Evolutionary conservation across 1,140 invertebrate genomes (phyloP), one percentile per base, ranked within the genome.

Genomic region (Drosophila novamexicana): DNA sequence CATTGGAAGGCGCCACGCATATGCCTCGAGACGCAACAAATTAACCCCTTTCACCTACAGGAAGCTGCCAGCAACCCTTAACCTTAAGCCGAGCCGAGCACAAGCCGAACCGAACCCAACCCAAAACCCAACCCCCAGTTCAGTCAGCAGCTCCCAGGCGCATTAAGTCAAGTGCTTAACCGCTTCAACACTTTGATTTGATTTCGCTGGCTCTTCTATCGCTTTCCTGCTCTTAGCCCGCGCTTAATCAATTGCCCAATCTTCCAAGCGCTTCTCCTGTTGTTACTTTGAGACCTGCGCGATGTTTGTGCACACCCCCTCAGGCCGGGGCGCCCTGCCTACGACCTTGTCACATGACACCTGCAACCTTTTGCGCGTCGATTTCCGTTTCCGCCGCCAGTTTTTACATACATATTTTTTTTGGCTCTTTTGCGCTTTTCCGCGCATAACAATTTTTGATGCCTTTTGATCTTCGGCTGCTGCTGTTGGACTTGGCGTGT

Each of bases 151-250:
- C 57, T 34, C 29, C 42, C 42, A 36, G 29, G 12, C 57, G 37
- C 77, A 61, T 83, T 73, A 61, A 73, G 47, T 76, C 69, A 66
- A 76, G 69, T 76, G 74, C 83, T 86, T 86, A 86, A 72, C 79
- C 79, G 84, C 84, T 89, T 88, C 84, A 88, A 84, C 84, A 88
- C 84, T 88, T 89, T 89, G 80, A 88, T 88, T 88, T 89, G 84
- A 89, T 89, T 89, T 80, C 54, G 42, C 50, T 29, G 22, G 14
- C 63, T 69, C 63, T 40, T 65, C 49, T 16, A 50, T 61, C 50
- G 37, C 62, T 14, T 14, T 40, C 63, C 49, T 18, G 29, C 70
- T 52, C 44, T 42, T 34, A 7, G 14, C n/a, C 59, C 29, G 14
- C 10, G 37, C 45, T 49, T 32, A 52, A 44, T 61, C 18, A 57